These are phyloP conservation scores for Petrolisthes manimaculis DNA, from an alignment of 2,888 invertebrate genomes.

Conservation along the genomic window DNA sequence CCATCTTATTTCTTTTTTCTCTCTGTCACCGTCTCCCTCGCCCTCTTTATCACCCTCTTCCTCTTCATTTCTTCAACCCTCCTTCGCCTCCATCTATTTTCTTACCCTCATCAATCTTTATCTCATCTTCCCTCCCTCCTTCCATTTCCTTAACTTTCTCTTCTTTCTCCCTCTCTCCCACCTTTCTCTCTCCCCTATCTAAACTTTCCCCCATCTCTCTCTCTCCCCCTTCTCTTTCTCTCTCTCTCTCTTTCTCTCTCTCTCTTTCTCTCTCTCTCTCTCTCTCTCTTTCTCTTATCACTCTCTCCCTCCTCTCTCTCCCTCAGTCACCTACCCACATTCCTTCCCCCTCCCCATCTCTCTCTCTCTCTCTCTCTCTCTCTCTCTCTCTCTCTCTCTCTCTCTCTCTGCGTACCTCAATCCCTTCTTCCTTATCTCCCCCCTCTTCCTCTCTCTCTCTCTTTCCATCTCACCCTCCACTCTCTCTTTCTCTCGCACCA, in stretches of 20 bases:
- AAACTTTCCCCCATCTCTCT: not conserved
- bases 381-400: constrained; percentile 1
- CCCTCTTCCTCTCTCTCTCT: not conserved
- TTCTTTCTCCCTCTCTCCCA: too few species aligned
- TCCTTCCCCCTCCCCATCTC: too few species aligned
- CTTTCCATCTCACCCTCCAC: not conserved
- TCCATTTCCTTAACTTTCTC: too few species aligned
- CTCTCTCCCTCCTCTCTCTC: not conserved
- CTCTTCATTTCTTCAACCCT: too few species aligned
- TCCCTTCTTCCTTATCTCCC: not conserved
- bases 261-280: not conserved
- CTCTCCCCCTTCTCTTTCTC: not conserved
- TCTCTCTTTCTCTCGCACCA: not conserved
- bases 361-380: constrained; percentile 1
- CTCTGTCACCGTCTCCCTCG: too few species aligned
- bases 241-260: not conserved
- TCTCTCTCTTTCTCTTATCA: not conserved
- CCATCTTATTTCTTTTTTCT: too few species aligned
- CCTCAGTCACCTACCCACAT: too few species aligned
- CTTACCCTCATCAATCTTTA: too few species aligned
- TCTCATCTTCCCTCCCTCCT: too few species aligned
- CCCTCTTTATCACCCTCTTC: too few species aligned
- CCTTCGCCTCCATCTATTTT: too few species aligned
- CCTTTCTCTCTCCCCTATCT: too few species aligned
- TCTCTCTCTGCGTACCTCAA: not conserved